phyloP scores from a whole-genome alignment of 2,797 vertebrate genomes.

The Spea hammondii region DNA sequence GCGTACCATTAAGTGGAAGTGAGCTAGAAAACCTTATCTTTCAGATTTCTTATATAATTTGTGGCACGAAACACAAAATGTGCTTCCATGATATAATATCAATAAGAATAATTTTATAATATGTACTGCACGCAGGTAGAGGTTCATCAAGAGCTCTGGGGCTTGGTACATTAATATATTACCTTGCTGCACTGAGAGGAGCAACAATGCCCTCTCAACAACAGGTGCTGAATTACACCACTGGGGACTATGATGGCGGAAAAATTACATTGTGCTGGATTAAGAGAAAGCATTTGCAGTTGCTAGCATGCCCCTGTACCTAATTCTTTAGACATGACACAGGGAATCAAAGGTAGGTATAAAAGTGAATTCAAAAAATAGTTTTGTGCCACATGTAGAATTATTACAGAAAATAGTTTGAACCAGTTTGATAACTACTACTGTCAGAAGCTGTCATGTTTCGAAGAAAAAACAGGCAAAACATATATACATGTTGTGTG shows the following conservation, averaged over 20 bases:
- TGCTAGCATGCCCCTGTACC: not conserved
- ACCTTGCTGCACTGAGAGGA: slow-evolving; percentile 9
- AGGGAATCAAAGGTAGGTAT: no score
- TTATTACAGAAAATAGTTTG: no score
- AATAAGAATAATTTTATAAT: slow-evolving; percentile 44
- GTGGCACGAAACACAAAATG: slow-evolving; percentile 23
- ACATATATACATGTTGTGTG: no score
- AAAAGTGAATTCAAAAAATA: no score
- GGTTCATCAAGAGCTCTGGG: slow-evolving; percentile 43
- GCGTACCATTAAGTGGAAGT: slow-evolving; percentile 56
- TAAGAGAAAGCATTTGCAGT: not conserved
- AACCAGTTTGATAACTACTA: no score
- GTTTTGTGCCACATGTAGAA: no score
- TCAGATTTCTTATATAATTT: slow-evolving; percentile 37
- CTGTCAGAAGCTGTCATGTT: no score
- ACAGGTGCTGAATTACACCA: slow-evolving; percentile 8
- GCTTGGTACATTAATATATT: slow-evolving; percentile 30
- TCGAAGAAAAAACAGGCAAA: no score
- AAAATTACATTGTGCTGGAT: not conserved
- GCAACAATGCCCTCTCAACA: slow-evolving; percentile 3
- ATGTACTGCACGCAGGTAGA: slow-evolving; percentile 35
- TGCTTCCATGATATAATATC: slow-evolving; percentile 26
- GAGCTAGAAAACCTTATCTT: slow-evolving; percentile 51
- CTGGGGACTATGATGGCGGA: not conserved
- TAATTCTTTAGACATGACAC: not conserved